Evolutionary conservation across 2,888 invertebrate species (phyloP).

Genomic region (Boloria selene): DNA sequence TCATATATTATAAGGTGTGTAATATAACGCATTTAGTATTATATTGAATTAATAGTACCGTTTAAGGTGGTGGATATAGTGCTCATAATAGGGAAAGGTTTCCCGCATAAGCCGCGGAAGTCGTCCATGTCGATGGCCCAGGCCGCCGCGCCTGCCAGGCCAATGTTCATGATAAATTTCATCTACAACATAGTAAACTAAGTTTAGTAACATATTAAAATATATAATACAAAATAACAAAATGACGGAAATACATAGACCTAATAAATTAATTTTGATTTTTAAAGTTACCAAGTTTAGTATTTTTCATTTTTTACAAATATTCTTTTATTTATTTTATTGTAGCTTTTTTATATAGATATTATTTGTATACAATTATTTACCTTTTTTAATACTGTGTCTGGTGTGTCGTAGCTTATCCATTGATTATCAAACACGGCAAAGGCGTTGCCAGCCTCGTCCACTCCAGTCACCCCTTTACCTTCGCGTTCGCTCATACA

Average conservation of each 20-base stretch:
- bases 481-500: conserved; percentile 82
- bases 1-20: too few species aligned
- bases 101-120: conserved; percentile 89
- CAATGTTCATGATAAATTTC: conserved; percentile 83
- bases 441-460: conserved; percentile 85
- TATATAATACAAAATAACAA: not conserved
- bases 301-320: too few species aligned
- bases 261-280: too few species aligned
- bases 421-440: conserved; percentile 88
- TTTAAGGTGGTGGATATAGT: conserved; percentile 81
- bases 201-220: not conserved
- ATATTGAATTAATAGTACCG: conserved; percentile 53
- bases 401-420: conserved; percentile 89
- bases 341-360: too few species aligned
- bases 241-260: too few species aligned
- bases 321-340: too few species aligned
- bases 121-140: conserved; percentile 90
- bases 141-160: conserved; percentile 87
- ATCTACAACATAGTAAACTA: conserved; percentile 65
- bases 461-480: conserved; percentile 79
- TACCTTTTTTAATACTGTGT: conserved; percentile 86
- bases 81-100: conserved; percentile 86
- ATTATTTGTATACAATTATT: conserved; percentile 20
- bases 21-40: too few species aligned
- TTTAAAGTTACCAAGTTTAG: too few species aligned